phyloP scores from a whole-genome alignment of 1,140 invertebrate genomes.

The Bombus picipes region DNA sequence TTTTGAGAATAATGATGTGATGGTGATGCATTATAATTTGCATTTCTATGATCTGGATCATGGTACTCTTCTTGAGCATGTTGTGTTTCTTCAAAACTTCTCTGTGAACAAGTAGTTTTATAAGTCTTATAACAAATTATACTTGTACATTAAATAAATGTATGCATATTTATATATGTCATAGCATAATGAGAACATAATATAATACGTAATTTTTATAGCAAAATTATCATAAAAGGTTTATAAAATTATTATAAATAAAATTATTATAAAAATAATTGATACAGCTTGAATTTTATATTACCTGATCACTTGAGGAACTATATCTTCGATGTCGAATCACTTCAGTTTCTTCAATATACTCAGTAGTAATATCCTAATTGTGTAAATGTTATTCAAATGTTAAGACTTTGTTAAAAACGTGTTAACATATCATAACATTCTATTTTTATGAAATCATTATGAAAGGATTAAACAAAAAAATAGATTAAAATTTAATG shows the following conservation, averaged over 20 bases:
- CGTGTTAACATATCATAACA: slow-evolving; percentile 27
- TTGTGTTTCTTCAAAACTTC: slow-evolving; percentile 75
- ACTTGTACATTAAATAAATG: neutral
- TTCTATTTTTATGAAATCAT: slow-evolving; percentile 3
- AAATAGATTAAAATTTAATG: neutral
- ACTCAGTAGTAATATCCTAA: slow-evolving; percentile 75
- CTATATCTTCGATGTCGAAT: slow-evolving; percentile 77
- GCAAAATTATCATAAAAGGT: slow-evolving; percentile 20
- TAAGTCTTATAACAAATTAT: neutral
- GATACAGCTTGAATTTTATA: slow-evolving; percentile 12
- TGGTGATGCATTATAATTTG: slow-evolving; percentile 79
- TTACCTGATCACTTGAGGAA: slow-evolving; percentile 80
- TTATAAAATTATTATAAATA: slow-evolving; percentile 19
- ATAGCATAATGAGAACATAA: slow-evolving; percentile 24
- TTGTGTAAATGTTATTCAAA: slow-evolving; percentile 56
- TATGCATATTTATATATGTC: neutral
- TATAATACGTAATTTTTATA: neutral
- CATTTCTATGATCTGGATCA: slow-evolving; percentile 80
- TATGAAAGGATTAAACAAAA: slow-evolving; percentile 25
- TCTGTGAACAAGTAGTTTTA: slow-evolving; percentile 65
- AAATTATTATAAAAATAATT: neutral
- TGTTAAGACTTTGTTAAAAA: slow-evolving; percentile 52
- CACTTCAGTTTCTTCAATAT: slow-evolving; percentile 74
- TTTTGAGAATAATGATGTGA: slow-evolving; percentile 77
- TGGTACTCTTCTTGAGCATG: slow-evolving; percentile 76